Percentiles rank a stretch among this genome's conserved stretches.
phyloP scores from a whole-genome alignment of 2,888 invertebrate genomes.

The Polyommatus icarus region DNA sequence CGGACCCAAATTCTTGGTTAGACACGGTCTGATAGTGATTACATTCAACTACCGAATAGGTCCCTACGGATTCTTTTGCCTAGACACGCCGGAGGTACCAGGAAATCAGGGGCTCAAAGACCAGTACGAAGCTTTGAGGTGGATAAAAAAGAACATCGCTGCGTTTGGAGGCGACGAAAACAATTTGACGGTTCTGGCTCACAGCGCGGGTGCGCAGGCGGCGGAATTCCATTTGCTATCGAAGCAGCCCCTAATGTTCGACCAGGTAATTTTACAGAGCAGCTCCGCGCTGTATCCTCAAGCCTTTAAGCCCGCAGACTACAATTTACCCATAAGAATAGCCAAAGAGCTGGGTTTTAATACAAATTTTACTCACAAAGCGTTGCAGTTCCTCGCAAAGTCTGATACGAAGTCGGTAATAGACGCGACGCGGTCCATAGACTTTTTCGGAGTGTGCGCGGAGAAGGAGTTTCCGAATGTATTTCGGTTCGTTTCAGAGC shows the following conservation, averaged over 20 bases:
- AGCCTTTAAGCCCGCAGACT: slow-evolving; percentile 44
- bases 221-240: slow-evolving; percentile 52
- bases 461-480: slow-evolving; percentile 31
- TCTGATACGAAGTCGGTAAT: slow-evolving; percentile 46
- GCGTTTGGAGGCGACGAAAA: slow-evolving; percentile 55
- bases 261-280: slow-evolving; percentile 55
- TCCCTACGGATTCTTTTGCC: slow-evolving; percentile 27
- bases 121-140: slow-evolving; percentile 53
- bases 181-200: slow-evolving; percentile 53
- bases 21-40: background rate
- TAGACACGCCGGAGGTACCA: slow-evolving; percentile 21
- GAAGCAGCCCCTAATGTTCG: slow-evolving; percentile 49
- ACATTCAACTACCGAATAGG: slow-evolving; percentile 22
- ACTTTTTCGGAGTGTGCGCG: slow-evolving; percentile 11
- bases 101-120: slow-evolving; percentile 48
- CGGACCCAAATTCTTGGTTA: background rate
- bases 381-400: background rate
- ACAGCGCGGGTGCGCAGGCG: slow-evolving; percentile 53
- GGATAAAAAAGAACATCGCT: slow-evolving; percentile 55
- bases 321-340: slow-evolving; percentile 45
- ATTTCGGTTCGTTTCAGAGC: slow-evolving; percentile 19
- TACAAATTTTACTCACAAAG: slow-evolving; percentile 40
- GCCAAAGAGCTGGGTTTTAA: slow-evolving; percentile 48
- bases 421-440: slow-evolving; percentile 44
- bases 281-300: slow-evolving; percentile 46